Evolutionary conservation across 2,113 vertebrate genomes (phyloP), one percentile per base, ranked within the genome.

Genomic region (Toxostoma redivivum): DNA sequence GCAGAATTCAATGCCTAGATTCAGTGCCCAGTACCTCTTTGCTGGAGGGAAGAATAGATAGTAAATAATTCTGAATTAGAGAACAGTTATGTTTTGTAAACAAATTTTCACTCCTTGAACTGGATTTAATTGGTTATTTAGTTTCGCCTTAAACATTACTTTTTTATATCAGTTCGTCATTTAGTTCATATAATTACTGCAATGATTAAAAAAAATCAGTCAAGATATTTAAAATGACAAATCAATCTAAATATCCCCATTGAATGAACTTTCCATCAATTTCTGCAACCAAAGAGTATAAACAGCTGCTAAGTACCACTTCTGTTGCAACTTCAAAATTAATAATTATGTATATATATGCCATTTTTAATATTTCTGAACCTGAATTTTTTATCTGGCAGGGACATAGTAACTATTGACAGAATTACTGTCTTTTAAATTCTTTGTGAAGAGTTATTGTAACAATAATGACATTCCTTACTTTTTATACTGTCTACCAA

Each of bases 211-310:
- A 95, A 54, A 96, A 95, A 88, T 30, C 56, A 82, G 56, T 95
- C 71, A 90, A 54, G 27, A 69, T 95, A 96, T 97, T 95, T 96
- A 90, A 94, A 98, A 92, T 66, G 45, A 71, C 61, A 97, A 91
- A 92, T 96, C 96, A 96, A 92, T 97, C 86, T 95, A 96, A 89
- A 95, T 96, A 96, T 94, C 31, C 24, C n/a, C 24, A 83, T 70
- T 86, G 85, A 97, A 93, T 48, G 18, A 88, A 89, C 21, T 81
- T 97, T 96, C 65, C 86, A 97, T 95, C 92, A 93, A 86, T 97
- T 98, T 96, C 91, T 65, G 81, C 95, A 90, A 88, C 27, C 85
- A 82, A 87, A 61, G 72, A 80, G 51, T 94, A 72, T 80, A 82
- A 89, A 90, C 65, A 95, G 47, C 69, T 90, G 81, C 90, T 95